Conservation (phyloP, 2,888 invertebrate genomes). For the Itoplectis maculator region DNA sequence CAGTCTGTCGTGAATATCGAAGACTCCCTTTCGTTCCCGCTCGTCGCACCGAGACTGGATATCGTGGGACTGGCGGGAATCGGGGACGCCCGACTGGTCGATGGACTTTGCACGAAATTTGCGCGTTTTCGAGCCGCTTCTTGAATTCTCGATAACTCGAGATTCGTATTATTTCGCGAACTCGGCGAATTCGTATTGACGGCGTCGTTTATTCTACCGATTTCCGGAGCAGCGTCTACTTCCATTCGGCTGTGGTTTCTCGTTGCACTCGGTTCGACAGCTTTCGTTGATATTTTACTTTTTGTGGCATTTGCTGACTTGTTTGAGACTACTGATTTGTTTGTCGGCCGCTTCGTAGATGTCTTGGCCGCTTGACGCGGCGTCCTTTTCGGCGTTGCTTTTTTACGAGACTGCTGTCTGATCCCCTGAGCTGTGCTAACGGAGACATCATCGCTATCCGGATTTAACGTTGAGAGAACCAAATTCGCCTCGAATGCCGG, state of each 20-base stretch:
- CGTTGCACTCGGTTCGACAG: slow-evolving; percentile 2
- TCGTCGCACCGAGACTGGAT: slow-evolving; percentile 40
- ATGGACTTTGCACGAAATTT: background rate
- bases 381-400: slow-evolving; percentile 75
- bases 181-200: background rate
- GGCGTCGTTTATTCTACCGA: background rate
- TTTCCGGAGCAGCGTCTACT: slow-evolving; percentile 19
- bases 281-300: slow-evolving; percentile 3
- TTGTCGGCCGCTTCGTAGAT: slow-evolving; percentile 45
- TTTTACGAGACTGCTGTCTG: slow-evolving; percentile 78
- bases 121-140: background rate
- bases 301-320: slow-evolving; percentile 7
- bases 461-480: slow-evolving; percentile 91
- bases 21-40: slow-evolving; percentile 19
- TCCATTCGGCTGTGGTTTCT: slow-evolving; percentile 21
- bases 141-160: background rate
- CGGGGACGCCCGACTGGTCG: background rate
- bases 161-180: slow-evolving; percentile 5
- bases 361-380: slow-evolving; percentile 36
- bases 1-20: slow-evolving; percentile 64
- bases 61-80: slow-evolving; percentile 33
- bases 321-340: slow-evolving; percentile 32
- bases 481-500: slow-evolving; percentile 92
- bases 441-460: slow-evolving; percentile 84
- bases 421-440: slow-evolving; percentile 83